Evolutionary conservation across 2,113 vertebrate genomes (phyloP).

Genomic region (Tylochromis polylepis): DNA sequence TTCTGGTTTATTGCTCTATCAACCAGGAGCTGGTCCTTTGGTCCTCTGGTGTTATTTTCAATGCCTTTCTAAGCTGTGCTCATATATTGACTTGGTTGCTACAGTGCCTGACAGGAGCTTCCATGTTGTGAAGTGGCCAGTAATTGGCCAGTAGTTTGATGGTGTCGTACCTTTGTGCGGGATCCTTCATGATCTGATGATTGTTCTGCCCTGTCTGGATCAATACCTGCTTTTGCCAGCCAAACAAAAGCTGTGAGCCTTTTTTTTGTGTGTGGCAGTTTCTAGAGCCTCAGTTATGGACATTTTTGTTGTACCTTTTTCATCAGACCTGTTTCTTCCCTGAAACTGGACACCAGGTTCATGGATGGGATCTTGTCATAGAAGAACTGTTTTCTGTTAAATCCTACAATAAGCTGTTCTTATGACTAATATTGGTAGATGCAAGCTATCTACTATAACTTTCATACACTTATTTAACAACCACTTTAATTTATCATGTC

Average conservation of each 20-base stretch:
- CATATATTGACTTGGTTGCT: not conserved
- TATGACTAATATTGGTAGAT: not conserved
- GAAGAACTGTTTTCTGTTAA: not conserved
- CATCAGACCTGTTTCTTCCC: not conserved
- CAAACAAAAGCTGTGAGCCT: not conserved
- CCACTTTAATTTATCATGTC: not conserved
- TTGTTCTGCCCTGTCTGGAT: not conserved
- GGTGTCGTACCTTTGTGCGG: not conserved
- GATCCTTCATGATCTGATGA: not conserved
- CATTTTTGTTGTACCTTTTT: not conserved
- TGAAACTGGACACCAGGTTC: not conserved
- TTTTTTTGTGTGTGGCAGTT: not conserved
- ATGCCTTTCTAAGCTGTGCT: not conserved
- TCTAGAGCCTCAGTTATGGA: not conserved
- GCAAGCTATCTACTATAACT: not conserved
- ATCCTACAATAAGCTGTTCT: not conserved
- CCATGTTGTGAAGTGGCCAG: not conserved
- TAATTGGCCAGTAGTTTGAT: not conserved
- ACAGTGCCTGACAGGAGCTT: not conserved
- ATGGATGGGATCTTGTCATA: not conserved
- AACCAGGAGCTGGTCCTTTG: not conserved
- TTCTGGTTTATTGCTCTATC: not conserved
- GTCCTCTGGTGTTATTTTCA: not conserved
- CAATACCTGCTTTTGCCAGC: not conserved
- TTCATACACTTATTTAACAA: not conserved